Percentiles rank a stretch among this genome's conserved stretches.
phyloP scores from a whole-genome alignment of 2,797 vertebrate species.

The Siniperca scherzeri region DNA sequence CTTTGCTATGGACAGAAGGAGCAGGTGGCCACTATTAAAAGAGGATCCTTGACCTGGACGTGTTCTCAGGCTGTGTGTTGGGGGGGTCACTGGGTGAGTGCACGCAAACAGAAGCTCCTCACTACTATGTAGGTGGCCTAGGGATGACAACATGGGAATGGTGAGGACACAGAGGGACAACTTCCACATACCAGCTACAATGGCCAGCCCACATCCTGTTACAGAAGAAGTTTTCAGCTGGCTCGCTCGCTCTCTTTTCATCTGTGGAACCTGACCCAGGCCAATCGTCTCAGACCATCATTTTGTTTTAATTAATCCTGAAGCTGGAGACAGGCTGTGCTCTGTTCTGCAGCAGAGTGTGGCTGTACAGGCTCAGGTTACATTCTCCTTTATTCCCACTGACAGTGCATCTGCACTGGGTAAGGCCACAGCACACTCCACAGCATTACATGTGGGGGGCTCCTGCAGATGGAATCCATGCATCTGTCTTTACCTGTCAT shows the following conservation, averaged over 20 bases:
- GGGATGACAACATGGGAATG: conserved; percentile 54
- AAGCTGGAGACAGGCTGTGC: conserved; percentile 31
- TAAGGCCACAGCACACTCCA: conserved; percentile 11
- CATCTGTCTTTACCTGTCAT: conserved; percentile 29
- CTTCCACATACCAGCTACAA: conserved; percentile 43
- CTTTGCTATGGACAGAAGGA: conserved; percentile 72
- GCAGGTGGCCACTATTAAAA: conserved; percentile 85
- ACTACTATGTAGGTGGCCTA: conserved; percentile 78
- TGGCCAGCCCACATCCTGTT: conserved; percentile 49
- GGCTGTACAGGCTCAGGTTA: conserved; percentile 65
- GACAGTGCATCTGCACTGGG: conserved; percentile 53
- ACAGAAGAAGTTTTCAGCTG: conserved; percentile 41
- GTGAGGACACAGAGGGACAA: conserved; percentile 54
- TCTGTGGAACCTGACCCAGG: conserved; percentile 54
- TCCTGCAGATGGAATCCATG: conserved; percentile 44
- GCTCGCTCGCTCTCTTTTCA: conserved; percentile 43
- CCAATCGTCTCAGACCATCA: conserved; percentile 39
- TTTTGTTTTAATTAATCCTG: conserved; percentile 75
- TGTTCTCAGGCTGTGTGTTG: conserved; percentile 46
- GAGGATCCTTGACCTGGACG: conserved; percentile 80
- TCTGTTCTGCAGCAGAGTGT: conserved; percentile 39
- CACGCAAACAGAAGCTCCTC: conserved; percentile 75
- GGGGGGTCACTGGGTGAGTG: conserved; percentile 48
- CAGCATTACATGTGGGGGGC: background rate
- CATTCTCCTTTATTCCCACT: conserved; percentile 53